Conservation (phyloP, 2,888 invertebrate genomes). For the Thyatira batis region DNA sequence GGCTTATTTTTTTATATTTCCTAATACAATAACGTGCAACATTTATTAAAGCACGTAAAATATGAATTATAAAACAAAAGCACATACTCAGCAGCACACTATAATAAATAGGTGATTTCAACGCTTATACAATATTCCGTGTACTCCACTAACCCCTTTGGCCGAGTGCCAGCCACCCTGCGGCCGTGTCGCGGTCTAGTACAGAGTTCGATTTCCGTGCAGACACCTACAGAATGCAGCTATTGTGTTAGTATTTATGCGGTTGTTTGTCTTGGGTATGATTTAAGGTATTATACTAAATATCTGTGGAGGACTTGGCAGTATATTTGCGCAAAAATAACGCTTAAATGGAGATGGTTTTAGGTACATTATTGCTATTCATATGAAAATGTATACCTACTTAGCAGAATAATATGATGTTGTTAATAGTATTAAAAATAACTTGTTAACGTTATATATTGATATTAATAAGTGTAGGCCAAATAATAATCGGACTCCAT, state of each 20-base stretch:
- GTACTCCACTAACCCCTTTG: constrained; percentile 27
- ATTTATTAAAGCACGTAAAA: too few relatives aligned
- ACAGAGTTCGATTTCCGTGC: constrained; percentile 36
- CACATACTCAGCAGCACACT: neutral
- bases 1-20: too few relatives aligned
- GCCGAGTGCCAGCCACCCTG: constrained; percentile 35
- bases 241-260: constrained; percentile 9
- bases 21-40: too few relatives aligned
- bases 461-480: too few relatives aligned
- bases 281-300: neutral
- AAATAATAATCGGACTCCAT: too few relatives aligned
- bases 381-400: too few relatives aligned
- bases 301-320: neutral
- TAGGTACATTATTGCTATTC: neutral
- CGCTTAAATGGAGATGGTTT: neutral
- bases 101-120: neutral
- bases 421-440: too few relatives aligned
- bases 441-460: too few relatives aligned
- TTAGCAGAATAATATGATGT: too few relatives aligned
- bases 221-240: neutral
- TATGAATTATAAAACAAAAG: neutral
- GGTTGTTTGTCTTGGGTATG: neutral
- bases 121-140: neutral
- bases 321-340: neutral
- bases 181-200: constrained; percentile 17